phyloP scores from a whole-genome alignment of 1,140 invertebrate species.

The Drosophila melanica region DNA sequence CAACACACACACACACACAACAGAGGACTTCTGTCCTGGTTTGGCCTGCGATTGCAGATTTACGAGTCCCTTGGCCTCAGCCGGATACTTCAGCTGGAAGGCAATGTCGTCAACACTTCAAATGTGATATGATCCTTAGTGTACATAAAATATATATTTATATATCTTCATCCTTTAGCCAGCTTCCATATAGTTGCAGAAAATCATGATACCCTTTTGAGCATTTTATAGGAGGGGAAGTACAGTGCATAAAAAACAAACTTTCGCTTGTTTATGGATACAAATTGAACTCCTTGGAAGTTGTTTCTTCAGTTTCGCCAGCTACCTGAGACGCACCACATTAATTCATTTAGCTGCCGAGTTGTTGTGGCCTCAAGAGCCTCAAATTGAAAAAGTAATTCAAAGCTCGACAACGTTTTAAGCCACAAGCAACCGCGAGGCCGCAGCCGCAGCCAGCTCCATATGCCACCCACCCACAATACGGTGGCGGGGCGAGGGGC shows the following conservation, averaged over 20 bases:
- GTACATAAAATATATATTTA: not conserved
- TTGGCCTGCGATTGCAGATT: not conserved
- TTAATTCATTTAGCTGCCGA: constrained; percentile 77
- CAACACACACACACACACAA: constrained; percentile 4
- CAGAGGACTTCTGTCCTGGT: not conserved
- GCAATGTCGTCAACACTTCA: constrained; percentile 6
- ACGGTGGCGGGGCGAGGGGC: not conserved
- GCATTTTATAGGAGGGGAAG: not conserved
- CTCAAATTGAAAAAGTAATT: constrained; percentile 80
- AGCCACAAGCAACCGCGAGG: constrained; percentile 37
- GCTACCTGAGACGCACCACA: constrained; percentile 45
- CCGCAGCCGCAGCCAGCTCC: constrained; percentile 9
- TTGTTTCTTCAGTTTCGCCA: constrained; percentile 24
- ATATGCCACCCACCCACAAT: constrained; percentile 22
- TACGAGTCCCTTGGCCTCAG: not conserved
- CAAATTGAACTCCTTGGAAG: constrained; percentile 58
- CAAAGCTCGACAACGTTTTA: constrained; percentile 52
- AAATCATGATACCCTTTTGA: not conserved
- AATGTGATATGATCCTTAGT: constrained; percentile 14
- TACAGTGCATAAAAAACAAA: not conserved
- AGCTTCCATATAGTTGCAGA: not conserved
- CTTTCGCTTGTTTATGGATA: constrained; percentile 51
- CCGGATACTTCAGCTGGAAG: too few relatives aligned
- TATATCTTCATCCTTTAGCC: not conserved
- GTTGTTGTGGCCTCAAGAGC: constrained; percentile 46